A percentile compares a stretch with the other conserved stretches of the same genome.
phyloP scores from a whole-genome alignment of 2,113 vertebrate species.

The Chloebia gouldiae region DNA sequence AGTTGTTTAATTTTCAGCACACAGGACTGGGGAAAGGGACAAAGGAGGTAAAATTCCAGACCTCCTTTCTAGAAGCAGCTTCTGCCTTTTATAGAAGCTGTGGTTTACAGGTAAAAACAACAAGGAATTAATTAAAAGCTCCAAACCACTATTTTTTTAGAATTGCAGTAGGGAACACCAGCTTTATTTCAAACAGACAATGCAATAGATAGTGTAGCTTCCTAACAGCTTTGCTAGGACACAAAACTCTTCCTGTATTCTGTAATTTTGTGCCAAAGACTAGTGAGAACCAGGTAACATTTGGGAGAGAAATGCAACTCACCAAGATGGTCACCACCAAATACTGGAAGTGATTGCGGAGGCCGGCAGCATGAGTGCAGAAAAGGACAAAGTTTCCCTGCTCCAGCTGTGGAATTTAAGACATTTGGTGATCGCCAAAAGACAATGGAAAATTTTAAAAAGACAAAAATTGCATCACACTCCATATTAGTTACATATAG shows the following conservation, averaged over 20 bases:
- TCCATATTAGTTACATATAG: background rate
- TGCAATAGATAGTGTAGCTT: background rate
- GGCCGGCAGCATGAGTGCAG: constrained; percentile 86
- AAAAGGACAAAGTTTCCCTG: constrained; percentile 96
- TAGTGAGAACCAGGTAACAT: background rate
- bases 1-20: background rate
- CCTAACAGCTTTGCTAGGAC: background rate
- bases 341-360: constrained; percentile 89
- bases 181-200: background rate
- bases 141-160: background rate
- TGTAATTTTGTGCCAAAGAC: background rate
- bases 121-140: background rate
- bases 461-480: background rate
- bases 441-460: background rate
- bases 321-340: constrained; percentile 95
- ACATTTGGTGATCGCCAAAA: background rate
- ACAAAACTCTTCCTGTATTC: background rate
- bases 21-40: background rate
- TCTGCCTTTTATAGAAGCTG: background rate
- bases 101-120: background rate
- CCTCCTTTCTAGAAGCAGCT: background rate
- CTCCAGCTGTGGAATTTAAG: constrained; percentile 78
- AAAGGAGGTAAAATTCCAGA: background rate
- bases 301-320: constrained; percentile 57
- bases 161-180: background rate